Evolutionary conservation across 92 coral and sea anemone species (phyloP), one percentile per base, ranked within the genome.

Genomic region (Actinostola sp.): DNA sequence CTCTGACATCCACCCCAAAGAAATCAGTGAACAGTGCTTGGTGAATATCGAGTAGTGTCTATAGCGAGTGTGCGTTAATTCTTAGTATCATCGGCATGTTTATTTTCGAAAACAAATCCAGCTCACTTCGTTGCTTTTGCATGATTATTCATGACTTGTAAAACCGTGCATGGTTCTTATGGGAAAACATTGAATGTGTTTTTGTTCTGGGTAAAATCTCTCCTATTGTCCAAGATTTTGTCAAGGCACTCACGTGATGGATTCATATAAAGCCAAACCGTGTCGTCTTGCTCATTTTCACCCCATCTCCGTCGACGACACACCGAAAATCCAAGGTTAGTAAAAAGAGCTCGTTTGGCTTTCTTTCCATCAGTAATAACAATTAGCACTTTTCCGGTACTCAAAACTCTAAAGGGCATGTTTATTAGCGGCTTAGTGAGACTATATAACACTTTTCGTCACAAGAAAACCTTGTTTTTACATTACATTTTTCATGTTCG

Each of bases 201-300:
- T 63, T 75, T 75, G 72, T 75, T 61, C 53, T 0, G 20, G 17
- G 46, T n/a, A 30, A 59, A 43, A 24, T 25, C 30, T 23, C 54
- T 3, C 26, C 63, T 35, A 75, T 75, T 75, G 81, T 75, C 42
- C 54, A 8, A 19, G 15, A 21, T 29, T 31, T 51, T 34, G 53
- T n/a, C 34, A 10, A 24, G 21, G 16, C n/a, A 12, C 66, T 43
- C 81, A 75, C 72, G 72, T 63, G 81, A 63, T 27, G 23, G 13
- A 23, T 28, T 24, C 2, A 75, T 61, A 66, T 64, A 46, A 75
- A 39, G 51, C 28, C 39, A 1, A n/a, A 9, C 20, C 55, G 63
- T 48, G 61, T 30, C 34, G 49, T 12, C 66, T 64, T 75, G 81
- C 72, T 75, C 73, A 75, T 75, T 75, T 75, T 65, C 38, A 75